Evolutionary conservation across 2,113 vertebrate genomes (phyloP).

Genomic region (Speoplatyrhinus poulsoni): DNA sequence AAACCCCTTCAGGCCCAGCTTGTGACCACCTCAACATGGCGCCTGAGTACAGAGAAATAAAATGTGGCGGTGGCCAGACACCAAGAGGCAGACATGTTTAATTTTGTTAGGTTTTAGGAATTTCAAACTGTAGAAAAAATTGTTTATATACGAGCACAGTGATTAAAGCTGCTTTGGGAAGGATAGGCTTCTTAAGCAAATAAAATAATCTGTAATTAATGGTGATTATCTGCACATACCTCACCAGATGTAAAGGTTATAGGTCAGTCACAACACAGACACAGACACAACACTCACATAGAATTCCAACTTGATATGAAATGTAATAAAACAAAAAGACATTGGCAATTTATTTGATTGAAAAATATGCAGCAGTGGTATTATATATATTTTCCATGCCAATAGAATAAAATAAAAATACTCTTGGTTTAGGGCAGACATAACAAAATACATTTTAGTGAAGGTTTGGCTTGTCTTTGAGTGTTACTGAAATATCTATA

Average conservation of each 20-base stretch:
- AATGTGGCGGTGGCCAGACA: constrained; percentile 26
- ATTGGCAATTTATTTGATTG: constrained; percentile 19
- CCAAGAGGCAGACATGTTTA: constrained; percentile 26
- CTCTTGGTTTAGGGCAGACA: constrained; percentile 3
- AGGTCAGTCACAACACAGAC: constrained; percentile 13
- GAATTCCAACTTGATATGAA: constrained; percentile 12
- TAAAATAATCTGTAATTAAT: constrained; percentile 36
- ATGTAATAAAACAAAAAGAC: background rate
- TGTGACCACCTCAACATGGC: constrained; percentile 28
- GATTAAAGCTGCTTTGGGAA: constrained; percentile 26
- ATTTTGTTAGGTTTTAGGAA: constrained; percentile 12
- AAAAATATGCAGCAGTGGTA: constrained; percentile 27
- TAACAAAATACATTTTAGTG: background rate
- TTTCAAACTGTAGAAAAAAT: constrained; percentile 10
- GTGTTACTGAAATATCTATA: background rate
- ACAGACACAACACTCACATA: constrained; percentile 8
- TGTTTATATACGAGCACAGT: constrained; percentile 5
- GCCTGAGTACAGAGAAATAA: constrained; percentile 2
- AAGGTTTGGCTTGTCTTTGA: constrained; percentile 14
- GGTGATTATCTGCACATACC: constrained; percentile 28
- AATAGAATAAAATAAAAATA: constrained; percentile 5
- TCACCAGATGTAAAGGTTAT: constrained; percentile 11
- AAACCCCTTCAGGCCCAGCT: background rate
- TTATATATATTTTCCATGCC: constrained; percentile 18
- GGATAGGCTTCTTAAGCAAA: constrained; percentile 30